Conservation (phyloP, 2,113 vertebrate species). For the Lycaon pictus region DNA sequence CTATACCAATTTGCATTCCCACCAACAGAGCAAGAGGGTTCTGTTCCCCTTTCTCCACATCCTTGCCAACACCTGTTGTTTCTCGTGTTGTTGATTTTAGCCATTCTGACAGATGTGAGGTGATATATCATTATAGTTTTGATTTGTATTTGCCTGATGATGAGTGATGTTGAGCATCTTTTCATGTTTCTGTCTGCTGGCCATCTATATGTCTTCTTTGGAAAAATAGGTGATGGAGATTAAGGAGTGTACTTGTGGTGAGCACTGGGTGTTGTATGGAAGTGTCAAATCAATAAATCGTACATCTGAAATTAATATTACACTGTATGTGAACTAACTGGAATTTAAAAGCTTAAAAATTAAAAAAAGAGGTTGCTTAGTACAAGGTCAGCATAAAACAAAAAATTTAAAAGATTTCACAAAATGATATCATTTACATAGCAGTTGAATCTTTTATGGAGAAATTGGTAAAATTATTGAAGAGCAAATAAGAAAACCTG, state of each 20-base stretch:
- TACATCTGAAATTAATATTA: neutral
- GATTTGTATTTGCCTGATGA: neutral
- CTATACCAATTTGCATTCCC: neutral
- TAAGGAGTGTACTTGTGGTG: neutral
- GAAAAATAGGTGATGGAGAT: neutral
- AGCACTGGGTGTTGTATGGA: neutral
- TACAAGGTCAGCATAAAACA: neutral
- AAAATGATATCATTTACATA: neutral
- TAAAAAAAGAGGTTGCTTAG: neutral
- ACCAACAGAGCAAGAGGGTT: neutral
- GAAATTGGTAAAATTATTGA: constrained; percentile 39
- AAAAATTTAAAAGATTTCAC: neutral
- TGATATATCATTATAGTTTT: neutral
- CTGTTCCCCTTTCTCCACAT: neutral
- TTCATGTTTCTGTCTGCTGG: neutral
- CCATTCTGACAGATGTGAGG: neutral
- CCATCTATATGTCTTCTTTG: neutral
- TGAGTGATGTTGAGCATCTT: neutral
- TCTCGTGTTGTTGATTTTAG: neutral
- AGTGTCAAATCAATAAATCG: neutral
- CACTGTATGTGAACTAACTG: neutral
- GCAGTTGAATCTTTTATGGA: neutral
- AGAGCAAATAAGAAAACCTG: neutral
- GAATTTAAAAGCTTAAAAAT: neutral
- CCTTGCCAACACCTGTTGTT: neutral